Evolutionary conservation across 1,140 invertebrate genomes (phyloP).

Genomic region (Linepithema humile): DNA sequence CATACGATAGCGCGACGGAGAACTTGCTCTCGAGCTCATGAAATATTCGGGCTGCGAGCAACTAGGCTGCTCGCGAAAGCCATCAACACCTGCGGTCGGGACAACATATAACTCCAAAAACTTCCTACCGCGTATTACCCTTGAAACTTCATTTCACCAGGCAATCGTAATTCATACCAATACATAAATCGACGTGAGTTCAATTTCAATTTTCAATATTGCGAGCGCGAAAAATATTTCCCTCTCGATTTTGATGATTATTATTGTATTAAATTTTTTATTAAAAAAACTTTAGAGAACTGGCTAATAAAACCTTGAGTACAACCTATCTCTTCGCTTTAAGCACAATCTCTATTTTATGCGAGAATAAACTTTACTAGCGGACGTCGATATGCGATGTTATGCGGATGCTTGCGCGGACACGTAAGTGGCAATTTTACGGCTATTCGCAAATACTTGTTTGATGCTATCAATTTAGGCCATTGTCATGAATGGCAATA

Average conservation of each 20-base stretch:
- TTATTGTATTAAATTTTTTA: neutral
- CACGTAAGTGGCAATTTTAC: conserved; percentile 32
- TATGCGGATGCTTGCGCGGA: neutral
- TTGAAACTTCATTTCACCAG: neutral
- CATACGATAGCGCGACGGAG: conserved; percentile 55
- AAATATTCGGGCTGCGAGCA: conserved; percentile 73
- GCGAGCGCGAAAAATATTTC: too few species aligned
- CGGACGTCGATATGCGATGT: neutral
- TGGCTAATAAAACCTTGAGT: neutral
- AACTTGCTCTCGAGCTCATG: conserved; percentile 69
- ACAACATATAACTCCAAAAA: conserved; percentile 50
- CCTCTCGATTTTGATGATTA: too few species aligned
- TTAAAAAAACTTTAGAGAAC: too few species aligned
- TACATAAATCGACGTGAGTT: neutral
- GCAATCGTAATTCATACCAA: conserved; percentile 5
- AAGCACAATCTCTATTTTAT: neutral
- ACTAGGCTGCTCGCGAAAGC: conserved; percentile 60
- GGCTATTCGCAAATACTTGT: neutral
- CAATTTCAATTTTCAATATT: neutral
- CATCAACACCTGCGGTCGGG: conserved; percentile 74
- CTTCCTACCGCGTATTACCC: neutral
- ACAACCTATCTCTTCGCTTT: neutral
- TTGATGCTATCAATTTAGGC: neutral
- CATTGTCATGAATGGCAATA: conserved; percentile 8
- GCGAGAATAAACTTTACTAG: neutral